phyloP scores from a whole-genome alignment of 2,113 vertebrate species.

The Spermophilus dauricus region DNA sequence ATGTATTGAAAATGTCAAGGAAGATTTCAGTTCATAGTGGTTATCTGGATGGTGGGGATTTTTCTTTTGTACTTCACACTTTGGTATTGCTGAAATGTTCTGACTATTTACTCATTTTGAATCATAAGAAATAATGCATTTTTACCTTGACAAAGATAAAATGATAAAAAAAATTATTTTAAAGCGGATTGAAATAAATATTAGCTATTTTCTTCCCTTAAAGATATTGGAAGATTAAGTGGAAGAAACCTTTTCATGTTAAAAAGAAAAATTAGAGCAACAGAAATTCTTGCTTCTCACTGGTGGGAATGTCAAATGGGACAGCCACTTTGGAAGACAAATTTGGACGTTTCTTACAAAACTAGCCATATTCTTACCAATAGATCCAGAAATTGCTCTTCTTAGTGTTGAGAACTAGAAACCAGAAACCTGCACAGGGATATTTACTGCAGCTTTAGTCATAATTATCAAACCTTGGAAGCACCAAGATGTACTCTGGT shows the following conservation, averaged over 20 bases:
- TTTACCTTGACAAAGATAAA: slow-evolving; percentile 60
- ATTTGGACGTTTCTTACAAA: slow-evolving; percentile 21
- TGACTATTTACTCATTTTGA: slow-evolving; percentile 9
- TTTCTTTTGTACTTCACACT: slow-evolving; percentile 10
- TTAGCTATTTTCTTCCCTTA: slow-evolving; percentile 17
- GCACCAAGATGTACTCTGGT: not conserved
- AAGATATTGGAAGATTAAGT: slow-evolving; percentile 33
- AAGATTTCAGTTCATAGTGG: not conserved
- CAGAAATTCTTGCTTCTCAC: not conserved
- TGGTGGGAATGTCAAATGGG: not conserved
- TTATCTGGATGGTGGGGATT: not conserved
- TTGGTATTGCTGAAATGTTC: not conserved
- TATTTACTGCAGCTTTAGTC: not conserved
- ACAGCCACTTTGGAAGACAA: not conserved
- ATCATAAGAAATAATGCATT: slow-evolving; percentile 11
- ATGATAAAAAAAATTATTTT: slow-evolving; percentile 29
- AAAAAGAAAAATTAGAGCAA: not conserved
- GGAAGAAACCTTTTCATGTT: not conserved
- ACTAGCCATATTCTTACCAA: not conserved
- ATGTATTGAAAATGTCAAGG: not conserved
- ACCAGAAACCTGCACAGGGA: not conserved
- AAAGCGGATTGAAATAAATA: not conserved
- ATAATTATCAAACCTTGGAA: not conserved
- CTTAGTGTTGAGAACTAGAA: not conserved
- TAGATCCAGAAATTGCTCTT: not conserved